Conservation (phyloP, 2,797 vertebrate genomes). For the Parauchenoglanis punctatus region DNA sequence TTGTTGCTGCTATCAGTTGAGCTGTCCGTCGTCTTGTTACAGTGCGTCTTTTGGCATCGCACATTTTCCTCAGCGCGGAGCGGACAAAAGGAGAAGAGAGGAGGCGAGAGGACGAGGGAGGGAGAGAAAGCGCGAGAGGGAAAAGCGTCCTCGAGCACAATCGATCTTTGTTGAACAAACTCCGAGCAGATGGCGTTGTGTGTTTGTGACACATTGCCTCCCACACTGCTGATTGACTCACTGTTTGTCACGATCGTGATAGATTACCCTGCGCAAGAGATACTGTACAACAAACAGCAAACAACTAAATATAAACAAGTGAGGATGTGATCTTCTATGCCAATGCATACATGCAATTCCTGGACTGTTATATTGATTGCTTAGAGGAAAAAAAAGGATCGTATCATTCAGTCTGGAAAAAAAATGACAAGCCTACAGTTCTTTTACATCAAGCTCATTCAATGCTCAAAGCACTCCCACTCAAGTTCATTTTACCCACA, state of each 20-base stretch:
- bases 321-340: constrained; percentile 46
- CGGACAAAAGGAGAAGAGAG: constrained; percentile 54
- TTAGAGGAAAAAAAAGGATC: not conserved
- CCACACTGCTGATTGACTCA: constrained; percentile 65
- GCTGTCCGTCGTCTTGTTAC: constrained; percentile 53
- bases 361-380: constrained; percentile 24
- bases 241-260: constrained; percentile 61
- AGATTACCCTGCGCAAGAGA: constrained; percentile 53
- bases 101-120: constrained; percentile 48
- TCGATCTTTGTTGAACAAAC: constrained; percentile 68
- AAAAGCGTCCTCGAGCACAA: constrained; percentile 62
- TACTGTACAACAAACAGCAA: constrained; percentile 55
- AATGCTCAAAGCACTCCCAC: constrained; percentile 17
- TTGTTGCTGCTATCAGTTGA: constrained; percentile 28
- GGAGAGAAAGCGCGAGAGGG: constrained; percentile 52
- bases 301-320: constrained; percentile 57
- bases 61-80: constrained; percentile 51
- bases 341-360: constrained; percentile 27
- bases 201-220: constrained; percentile 62
- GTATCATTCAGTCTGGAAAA: not conserved
- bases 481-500: constrained; percentile 18
- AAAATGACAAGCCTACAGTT: constrained; percentile 18
- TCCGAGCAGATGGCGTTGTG: constrained; percentile 64
- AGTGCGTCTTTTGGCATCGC: constrained; percentile 53
- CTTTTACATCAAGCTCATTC: constrained; percentile 21